These are phyloP conservation scores for Limosa lapponica DNA, from an alignment of 2,797 vertebrate species.

Conservation along the genomic window DNA sequence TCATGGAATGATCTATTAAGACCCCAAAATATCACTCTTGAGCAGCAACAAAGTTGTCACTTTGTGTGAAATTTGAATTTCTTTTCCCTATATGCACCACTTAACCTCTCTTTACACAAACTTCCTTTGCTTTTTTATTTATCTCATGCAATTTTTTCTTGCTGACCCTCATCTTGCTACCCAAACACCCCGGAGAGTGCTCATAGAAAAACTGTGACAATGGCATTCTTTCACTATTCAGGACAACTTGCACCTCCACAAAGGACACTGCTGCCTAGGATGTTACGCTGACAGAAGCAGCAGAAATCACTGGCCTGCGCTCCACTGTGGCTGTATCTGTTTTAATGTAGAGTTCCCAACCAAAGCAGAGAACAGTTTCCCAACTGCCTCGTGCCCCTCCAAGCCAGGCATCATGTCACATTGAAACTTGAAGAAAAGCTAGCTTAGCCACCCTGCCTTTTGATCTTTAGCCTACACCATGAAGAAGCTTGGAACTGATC, in stretches of 20 bases:
- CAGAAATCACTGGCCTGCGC: neutral
- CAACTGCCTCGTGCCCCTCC: neutral
- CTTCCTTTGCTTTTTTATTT: neutral
- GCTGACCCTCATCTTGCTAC: neutral
- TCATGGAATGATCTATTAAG: neutral
- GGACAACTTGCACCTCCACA: neutral
- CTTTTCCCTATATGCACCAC: neutral
- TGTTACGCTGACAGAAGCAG: neutral
- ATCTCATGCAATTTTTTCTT: neutral
- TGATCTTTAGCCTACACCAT: neutral
- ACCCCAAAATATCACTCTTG: neutral
- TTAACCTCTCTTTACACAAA: neutral
- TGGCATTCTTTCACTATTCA: neutral
- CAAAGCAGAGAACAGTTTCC: neutral
- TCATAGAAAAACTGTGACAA: neutral
- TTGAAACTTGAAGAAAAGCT: neutral
- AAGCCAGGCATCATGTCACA: neutral
- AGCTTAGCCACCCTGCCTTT: neutral
- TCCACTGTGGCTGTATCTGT: neutral
- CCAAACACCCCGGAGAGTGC: neutral
- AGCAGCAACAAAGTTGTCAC: neutral
- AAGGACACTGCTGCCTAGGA: neutral
- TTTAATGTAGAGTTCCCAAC: neutral
- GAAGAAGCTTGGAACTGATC: neutral
- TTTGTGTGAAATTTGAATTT: neutral